A percentile compares a stretch with the other conserved stretches of the same genome.
Conservation (phyloP, 2,888 invertebrate species). For the Lasioglossum villosulum region DNA sequence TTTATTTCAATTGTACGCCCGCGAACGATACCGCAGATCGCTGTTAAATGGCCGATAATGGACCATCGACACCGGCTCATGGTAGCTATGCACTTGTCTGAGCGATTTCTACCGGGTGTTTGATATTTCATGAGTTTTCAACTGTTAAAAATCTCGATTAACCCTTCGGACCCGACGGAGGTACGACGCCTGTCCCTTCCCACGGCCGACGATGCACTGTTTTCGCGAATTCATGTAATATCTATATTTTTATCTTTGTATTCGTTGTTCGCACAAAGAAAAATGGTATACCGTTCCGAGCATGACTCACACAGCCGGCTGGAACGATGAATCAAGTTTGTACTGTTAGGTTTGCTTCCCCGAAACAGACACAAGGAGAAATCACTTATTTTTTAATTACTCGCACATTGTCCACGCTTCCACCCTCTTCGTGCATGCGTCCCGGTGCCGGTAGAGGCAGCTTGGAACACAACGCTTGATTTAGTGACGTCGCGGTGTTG, state of each 20-base stretch:
- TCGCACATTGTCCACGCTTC: slow-evolving; percentile 6
- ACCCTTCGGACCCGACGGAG: too few species aligned
- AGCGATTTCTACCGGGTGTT: neutral
- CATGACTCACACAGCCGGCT: neutral
- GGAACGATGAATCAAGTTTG: neutral
- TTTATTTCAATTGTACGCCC: slow-evolving; percentile 19
- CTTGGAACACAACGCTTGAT: slow-evolving; percentile 50
- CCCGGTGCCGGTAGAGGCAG: slow-evolving; percentile 13
- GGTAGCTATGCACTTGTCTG: slow-evolving; percentile 14
- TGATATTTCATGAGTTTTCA: too few species aligned
- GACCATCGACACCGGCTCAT: slow-evolving; percentile 22
- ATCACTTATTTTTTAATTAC: slow-evolving; percentile 3
- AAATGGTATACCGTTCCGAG: neutral
- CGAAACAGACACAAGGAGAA: slow-evolving; percentile 1
- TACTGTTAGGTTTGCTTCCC: neutral
- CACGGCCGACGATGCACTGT: too few species aligned
- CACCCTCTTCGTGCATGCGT: slow-evolving; percentile 13
- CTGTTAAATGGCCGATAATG: slow-evolving; percentile 34
- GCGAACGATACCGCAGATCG: slow-evolving; percentile 21
- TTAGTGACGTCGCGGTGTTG: slow-evolving; percentile 53
- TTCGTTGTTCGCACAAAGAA: neutral
- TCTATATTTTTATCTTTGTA: too few species aligned
- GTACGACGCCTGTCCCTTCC: too few species aligned
- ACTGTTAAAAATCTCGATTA: too few species aligned
- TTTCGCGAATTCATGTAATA: too few species aligned